Base-by-base conservation (phyloP, 1,140 invertebrate genomes). In the Leptoteleia sp. region DNA sequence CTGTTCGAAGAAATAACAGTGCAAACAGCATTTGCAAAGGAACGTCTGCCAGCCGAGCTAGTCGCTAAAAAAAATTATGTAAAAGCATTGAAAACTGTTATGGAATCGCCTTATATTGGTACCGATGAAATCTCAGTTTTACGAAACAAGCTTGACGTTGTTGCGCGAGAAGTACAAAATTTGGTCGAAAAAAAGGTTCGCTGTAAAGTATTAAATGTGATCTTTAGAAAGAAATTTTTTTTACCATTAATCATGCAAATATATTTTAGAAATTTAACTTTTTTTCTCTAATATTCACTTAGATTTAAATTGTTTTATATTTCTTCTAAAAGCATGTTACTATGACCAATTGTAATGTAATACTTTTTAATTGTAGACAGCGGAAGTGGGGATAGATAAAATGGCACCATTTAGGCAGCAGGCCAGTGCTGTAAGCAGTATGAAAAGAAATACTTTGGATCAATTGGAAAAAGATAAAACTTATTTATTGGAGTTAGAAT, bases 341-440 rank as follows among this genome's bases (percentile, higher is more conserved):
- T 16, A 40, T 40, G 1, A 17, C 7, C 8, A 8, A n/a, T 11
- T 35, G n/a, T n/a, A n/a, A n/a, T n/a, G n/a, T n/a, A n/a, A n/a
- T n/a, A n/a, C n/a, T 15, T 67, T 31, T 68, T 25, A 29, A 25
- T 52, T 89, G 87, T 4, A 86, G 85, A 81, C 83, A 9, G 72
- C 82, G 13, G 83, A 83, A 47, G 81, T 68, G 25, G 91, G 91
- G 13, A 91, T 93, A 77, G 95, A 96, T 84, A 95, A 95, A 87
- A 90, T 96, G 57, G 93, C 93, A 3, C 93, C 96, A 17, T 96
- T 96, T 82, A 90, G 95, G 31, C 95, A 97, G 82, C 95, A 97
- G 89, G 95, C 95, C 1, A 92, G 93, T 0, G 94, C 95, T 9
- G 94, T 96, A 22, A 91, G 92, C 11, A 91, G 94, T 16, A 95